A percentile compares a stretch with the other conserved stretches of the same genome.
These are phyloP conservation scores for Vipera latastei DNA, from an alignment of 2,797 vertebrate genomes.

Conservation along the genomic window DNA sequence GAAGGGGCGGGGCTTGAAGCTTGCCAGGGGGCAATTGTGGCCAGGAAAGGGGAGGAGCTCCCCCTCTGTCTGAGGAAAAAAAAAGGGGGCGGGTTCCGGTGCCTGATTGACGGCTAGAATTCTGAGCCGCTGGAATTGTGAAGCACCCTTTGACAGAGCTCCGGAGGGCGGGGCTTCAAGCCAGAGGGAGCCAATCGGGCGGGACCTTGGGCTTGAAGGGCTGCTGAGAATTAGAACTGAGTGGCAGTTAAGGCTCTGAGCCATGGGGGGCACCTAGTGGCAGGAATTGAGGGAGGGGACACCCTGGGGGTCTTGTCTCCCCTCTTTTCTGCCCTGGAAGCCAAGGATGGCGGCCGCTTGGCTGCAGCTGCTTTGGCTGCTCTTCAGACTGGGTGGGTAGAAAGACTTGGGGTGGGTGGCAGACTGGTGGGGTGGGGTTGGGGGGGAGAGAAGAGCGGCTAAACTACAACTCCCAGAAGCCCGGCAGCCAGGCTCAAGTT, in stretches of 20 bases:
- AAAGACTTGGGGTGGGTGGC: not conserved
- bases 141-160: not conserved
- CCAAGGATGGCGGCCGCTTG: not conserved
- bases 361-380: not conserved
- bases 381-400: not conserved
- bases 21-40: not conserved
- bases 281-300: too few relatives aligned
- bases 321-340: not conserved
- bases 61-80: not conserved
- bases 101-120: not conserved
- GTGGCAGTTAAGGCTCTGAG: constrained; percentile 5
- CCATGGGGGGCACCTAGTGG: too few relatives aligned
- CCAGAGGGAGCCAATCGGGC: not conserved
- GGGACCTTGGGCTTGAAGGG: not conserved
- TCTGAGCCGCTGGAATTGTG: not conserved
- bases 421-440: not conserved
- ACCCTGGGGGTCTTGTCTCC: not conserved
- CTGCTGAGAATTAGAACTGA: not conserved
- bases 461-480: not conserved
- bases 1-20: not conserved
- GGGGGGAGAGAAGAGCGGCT: not conserved
- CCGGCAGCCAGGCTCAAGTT: not conserved
- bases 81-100: not conserved
- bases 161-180: not conserved
- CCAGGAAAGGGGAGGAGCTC: not conserved